phyloP scores from a whole-genome alignment of 1,140 invertebrate species.

The Alviniconcha marisindica region DNA sequence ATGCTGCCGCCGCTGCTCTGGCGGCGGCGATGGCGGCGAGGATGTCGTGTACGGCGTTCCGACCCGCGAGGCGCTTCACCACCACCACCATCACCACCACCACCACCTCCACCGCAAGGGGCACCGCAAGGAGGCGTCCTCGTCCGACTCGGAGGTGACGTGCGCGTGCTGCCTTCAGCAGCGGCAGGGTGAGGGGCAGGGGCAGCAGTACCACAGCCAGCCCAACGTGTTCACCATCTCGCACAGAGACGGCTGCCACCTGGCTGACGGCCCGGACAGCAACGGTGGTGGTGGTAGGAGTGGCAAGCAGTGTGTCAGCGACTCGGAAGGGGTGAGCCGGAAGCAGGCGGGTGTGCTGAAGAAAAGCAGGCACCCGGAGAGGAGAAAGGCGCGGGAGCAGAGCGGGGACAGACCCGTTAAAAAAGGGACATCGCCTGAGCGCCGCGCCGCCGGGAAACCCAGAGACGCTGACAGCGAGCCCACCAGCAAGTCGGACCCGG shows the following conservation, averaged over 20 bases:
- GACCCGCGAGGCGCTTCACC: not conserved
- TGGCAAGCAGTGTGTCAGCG: not conserved
- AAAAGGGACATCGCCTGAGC: not conserved
- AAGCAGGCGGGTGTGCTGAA: not conserved
- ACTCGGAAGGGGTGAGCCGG: not conserved
- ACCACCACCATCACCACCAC: not conserved
- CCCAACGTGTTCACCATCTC: constrained; percentile 11
- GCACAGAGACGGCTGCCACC: not conserved
- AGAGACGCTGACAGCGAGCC: too few relatives aligned
- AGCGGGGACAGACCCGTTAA: not conserved
- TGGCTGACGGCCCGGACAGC: not conserved
- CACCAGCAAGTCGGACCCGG: too few relatives aligned
- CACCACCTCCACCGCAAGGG: not conserved
- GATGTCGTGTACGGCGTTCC: constrained; percentile 7
- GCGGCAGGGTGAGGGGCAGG: not conserved
- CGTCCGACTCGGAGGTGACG: not conserved
- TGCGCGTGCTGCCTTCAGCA: not conserved
- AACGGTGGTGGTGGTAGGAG: not conserved
- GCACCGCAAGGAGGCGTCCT: not conserved
- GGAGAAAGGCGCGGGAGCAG: not conserved
- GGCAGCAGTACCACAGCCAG: constrained; percentile 10
- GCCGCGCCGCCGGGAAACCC: too few relatives aligned
- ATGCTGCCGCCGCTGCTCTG: not conserved
- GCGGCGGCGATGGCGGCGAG: not conserved
- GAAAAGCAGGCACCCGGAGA: constrained; percentile 1